Evolutionary conservation across 64 coral and sea anemone genomes (phyloP).

Genomic region (Porites australiensis): DNA sequence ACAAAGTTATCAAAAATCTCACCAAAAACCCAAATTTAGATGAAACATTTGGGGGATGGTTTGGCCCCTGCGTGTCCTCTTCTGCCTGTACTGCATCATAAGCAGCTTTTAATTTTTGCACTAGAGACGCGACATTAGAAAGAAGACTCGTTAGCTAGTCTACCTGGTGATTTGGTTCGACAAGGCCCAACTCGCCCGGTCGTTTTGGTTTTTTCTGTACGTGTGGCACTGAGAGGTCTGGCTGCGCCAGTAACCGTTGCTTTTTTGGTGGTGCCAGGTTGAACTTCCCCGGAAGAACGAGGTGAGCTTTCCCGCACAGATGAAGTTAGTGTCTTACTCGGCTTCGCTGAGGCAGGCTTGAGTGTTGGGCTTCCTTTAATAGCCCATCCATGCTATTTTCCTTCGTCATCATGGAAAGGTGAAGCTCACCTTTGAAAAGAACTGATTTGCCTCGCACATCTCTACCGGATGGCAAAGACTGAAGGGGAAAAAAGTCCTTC

Average conservation of each 20-base stretch:
- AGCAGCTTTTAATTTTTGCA: constrained; percentile 44
- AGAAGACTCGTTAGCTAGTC: constrained; percentile 36
- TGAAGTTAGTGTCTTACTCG: constrained; percentile 19
- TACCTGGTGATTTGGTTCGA: constrained; percentile 33
- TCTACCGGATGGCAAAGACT: constrained; percentile 23
- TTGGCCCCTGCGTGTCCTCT: too few species aligned
- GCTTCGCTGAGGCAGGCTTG: not conserved
- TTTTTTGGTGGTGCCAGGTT: not conserved
- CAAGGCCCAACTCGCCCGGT: constrained; percentile 19
- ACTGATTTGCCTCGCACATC: constrained; percentile 35
- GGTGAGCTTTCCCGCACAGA: constrained; percentile 17
- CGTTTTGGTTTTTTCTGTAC: not conserved
- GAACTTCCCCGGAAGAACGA: not conserved
- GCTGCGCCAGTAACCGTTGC: not conserved
- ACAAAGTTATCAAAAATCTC: too few species aligned
- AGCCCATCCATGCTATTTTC: constrained; percentile 19
- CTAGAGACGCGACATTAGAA: constrained; percentile 19
- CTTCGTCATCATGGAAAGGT: not conserved
- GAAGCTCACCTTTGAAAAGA: not conserved
- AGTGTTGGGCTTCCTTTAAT: not conserved
- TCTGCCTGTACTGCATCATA: constrained; percentile 36
- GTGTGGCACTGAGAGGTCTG: not conserved
- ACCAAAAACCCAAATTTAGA: too few species aligned
- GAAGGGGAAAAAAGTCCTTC: not conserved
- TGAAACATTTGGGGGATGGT: too few species aligned